Percentiles rank a stretch among this genome's conserved stretches.
Conservation (phyloP, 1,140 invertebrate species). For the Limonius californicus region DNA sequence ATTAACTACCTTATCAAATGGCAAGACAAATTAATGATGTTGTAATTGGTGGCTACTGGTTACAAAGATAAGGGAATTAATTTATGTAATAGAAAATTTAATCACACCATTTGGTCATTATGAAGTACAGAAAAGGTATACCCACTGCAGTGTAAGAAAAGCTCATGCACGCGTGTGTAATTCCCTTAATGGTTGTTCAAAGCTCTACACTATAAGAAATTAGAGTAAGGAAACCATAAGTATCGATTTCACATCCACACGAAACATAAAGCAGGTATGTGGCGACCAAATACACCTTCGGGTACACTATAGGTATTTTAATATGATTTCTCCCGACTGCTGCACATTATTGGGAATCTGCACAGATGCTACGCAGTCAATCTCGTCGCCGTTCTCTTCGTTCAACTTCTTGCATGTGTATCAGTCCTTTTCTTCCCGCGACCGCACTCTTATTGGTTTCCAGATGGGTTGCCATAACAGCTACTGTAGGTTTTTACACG, state of each 20-base stretch:
- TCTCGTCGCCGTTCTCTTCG: slow-evolving; percentile 23
- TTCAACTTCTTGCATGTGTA: slow-evolving; percentile 3
- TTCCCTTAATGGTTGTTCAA: slow-evolving; percentile 1
- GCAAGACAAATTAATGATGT: too few relatives aligned
- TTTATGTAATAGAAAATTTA: too few relatives aligned
- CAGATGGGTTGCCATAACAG: slow-evolving; percentile 32
- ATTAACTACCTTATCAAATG: too few relatives aligned
- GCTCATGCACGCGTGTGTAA: not conserved
- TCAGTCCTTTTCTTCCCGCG: not conserved
- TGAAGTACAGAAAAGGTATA: not conserved
- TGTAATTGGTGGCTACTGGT: too few relatives aligned
- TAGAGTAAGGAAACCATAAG: slow-evolving; percentile 11
- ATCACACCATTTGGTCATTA: not conserved
- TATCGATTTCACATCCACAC: slow-evolving; percentile 34
- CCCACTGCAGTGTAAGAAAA: not conserved
- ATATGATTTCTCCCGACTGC: slow-evolving; percentile 41
- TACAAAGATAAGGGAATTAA: too few relatives aligned
- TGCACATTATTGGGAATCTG: slow-evolving; percentile 43
- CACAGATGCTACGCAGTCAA: slow-evolving; percentile 40
- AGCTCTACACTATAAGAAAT: slow-evolving; percentile 2
- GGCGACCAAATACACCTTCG: slow-evolving; percentile 39
- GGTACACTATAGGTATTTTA: slow-evolving; percentile 42
- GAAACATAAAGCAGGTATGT: slow-evolving; percentile 40
- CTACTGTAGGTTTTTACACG: slow-evolving; percentile 24
- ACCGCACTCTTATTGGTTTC: slow-evolving; percentile 31